A percentile compares a stretch with the other conserved stretches of the same genome.
Conservation (phyloP, 2,888 invertebrate species). For the Baronia brevicornis region DNA sequence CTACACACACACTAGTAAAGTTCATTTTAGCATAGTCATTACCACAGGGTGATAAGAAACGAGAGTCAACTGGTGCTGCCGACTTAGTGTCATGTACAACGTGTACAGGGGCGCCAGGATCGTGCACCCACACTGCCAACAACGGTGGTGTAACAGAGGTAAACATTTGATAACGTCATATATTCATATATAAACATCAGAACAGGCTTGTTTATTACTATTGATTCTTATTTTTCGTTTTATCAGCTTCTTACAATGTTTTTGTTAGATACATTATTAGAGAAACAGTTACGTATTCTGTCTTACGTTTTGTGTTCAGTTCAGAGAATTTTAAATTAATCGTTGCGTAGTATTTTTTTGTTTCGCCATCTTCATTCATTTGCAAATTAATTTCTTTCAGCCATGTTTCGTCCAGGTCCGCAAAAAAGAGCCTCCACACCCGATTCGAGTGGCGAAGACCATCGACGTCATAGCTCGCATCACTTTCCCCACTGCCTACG, state of each 20-base stretch:
- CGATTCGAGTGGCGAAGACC: constrained; percentile 94
- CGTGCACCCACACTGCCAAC: constrained; percentile 90
- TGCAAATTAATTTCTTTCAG: constrained; percentile 74
- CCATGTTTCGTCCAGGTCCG: constrained; percentile 90
- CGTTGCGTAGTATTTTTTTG: constrained; percentile 20
- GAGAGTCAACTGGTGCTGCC: constrained; percentile 85
- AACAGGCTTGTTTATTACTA: constrained; percentile 8
- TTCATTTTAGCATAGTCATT: constrained; percentile 12
- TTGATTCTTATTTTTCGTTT: constrained; percentile 19
- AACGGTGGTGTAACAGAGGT: constrained; percentile 93
- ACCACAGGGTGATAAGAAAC: constrained; percentile 87
- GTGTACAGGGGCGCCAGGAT: constrained; percentile 83
- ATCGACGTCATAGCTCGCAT: constrained; percentile 96
- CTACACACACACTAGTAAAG: constrained; percentile 14
- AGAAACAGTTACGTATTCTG: too few relatives aligned
- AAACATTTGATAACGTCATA: constrained; percentile 27
- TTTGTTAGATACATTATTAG: constrained; percentile 2
- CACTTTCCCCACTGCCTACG: constrained; percentile 94
- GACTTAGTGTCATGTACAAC: constrained; percentile 90
- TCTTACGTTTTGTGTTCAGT: too few relatives aligned
- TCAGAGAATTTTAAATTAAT: constrained; percentile 10
- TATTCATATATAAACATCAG: constrained; percentile 1
- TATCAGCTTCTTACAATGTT: constrained; percentile 18
- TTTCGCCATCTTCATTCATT: constrained; percentile 57
- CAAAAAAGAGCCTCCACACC: constrained; percentile 94